phyloP scores from a whole-genome alignment of 2,888 invertebrate genomes.

The Balanococcus diminutus region DNA sequence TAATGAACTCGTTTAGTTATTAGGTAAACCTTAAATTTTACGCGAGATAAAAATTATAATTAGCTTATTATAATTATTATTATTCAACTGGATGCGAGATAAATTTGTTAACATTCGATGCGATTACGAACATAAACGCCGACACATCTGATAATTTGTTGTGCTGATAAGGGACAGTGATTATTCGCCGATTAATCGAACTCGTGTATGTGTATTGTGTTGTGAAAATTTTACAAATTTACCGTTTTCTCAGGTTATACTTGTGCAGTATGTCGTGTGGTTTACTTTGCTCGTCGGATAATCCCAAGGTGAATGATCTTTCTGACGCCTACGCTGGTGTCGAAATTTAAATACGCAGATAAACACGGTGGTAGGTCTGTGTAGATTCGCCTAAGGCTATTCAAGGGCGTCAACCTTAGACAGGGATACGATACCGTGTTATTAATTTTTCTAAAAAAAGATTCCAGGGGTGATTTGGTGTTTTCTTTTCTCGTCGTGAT shows the following conservation, averaged over 20 bases:
- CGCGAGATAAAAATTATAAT: constrained; percentile 6
- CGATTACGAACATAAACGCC: not conserved
- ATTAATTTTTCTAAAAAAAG: not conserved
- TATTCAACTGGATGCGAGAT: not conserved
- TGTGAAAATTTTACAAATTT: constrained; percentile 9
- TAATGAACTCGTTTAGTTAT: constrained; percentile 25
- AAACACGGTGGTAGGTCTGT: constrained; percentile 25
- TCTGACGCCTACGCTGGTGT: not conserved
- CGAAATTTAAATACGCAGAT: not conserved
- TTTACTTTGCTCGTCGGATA: not conserved
- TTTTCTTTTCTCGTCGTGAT: no score
- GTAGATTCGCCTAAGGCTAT: not conserved
- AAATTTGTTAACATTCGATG: not conserved
- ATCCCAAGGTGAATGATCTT: constrained; percentile 1
- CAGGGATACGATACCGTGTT: not conserved
- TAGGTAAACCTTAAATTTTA: not conserved
- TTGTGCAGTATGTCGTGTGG: not conserved
- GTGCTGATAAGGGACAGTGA: not conserved
- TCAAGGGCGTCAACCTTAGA: constrained; percentile 21
- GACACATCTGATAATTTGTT: constrained; percentile 33
- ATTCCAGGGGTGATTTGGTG: not conserved
- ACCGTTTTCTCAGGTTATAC: not conserved
- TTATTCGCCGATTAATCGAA: not conserved
- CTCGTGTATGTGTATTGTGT: not conserved
- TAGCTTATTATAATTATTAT: not conserved